Evolutionary conservation across 2,797 vertebrate genomes (phyloP).

Genomic region (Xenentodon cancila): DNA sequence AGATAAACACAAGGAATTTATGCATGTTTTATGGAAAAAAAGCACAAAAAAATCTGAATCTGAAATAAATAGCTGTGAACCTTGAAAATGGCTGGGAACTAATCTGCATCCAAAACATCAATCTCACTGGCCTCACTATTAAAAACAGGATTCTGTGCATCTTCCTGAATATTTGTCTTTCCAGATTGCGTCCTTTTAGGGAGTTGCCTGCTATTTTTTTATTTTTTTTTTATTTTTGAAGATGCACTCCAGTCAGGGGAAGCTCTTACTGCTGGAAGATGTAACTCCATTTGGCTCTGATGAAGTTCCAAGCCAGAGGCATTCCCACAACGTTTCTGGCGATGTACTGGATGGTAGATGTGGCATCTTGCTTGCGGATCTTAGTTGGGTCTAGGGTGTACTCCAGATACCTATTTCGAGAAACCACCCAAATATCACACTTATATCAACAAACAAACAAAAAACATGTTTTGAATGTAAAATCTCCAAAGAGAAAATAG

Average conservation of each 20-base stretch:
- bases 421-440: not conserved
- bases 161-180: too few species aligned
- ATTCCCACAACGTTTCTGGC: constrained; percentile 87
- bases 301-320: constrained; percentile 90
- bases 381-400: constrained; percentile 84
- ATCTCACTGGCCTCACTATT: too few species aligned
- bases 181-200: not conserved
- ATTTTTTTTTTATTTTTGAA: not conserved
- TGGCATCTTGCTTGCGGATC: constrained; percentile 93
- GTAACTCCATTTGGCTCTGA: constrained; percentile 83
- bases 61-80: not conserved
- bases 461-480: not conserved
- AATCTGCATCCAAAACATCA: not conserved
- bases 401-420: constrained; percentile 85
- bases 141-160: too few species aligned
- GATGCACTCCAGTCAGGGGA: too few species aligned
- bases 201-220: accelerated
- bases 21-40: not conserved
- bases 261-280: constrained; percentile 87
- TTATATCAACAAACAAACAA: not conserved
- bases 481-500: not conserved
- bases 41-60: not conserved
- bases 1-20: not conserved
- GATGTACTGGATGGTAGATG: constrained; percentile 85
- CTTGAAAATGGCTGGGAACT: not conserved